Conservation (phyloP, 2,888 invertebrate genomes). For the Agrotis puta region DNA sequence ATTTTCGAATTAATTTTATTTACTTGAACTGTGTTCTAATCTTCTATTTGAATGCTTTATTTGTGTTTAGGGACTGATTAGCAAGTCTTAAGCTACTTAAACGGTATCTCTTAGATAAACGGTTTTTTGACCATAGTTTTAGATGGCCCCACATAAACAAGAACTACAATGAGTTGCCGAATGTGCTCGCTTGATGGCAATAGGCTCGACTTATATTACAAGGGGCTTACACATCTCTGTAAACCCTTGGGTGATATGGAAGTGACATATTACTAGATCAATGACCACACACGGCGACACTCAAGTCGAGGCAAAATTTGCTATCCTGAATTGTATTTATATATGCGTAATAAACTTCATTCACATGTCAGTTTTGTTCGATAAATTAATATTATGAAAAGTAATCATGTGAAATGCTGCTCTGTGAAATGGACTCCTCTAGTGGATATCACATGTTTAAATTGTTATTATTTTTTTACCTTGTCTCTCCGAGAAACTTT, state of each 20-base stretch:
- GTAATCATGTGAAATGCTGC: neutral
- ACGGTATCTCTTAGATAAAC: neutral
- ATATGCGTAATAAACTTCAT: neutral
- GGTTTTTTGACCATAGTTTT: neutral
- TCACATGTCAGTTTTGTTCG: neutral
- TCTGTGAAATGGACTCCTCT: neutral
- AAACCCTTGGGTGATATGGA: neutral
- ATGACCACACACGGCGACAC: neutral
- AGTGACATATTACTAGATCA: neutral
- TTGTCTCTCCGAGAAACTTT: neutral
- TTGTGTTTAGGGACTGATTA: conserved; percentile 5
- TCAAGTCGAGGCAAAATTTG: neutral
- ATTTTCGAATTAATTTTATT: conserved; percentile 25
- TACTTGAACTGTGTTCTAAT: neutral
- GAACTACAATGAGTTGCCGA: too few relatives aligned
- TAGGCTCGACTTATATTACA: too few relatives aligned
- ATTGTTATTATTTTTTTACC: neutral
- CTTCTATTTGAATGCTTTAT: conserved; percentile 2
- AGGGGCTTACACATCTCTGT: too few relatives aligned
- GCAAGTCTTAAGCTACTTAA: neutral
- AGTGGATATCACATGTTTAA: neutral
- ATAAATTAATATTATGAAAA: neutral
- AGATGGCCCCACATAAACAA: too few relatives aligned
- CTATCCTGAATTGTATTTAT: neutral
- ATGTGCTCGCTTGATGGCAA: too few relatives aligned